phyloP scores from a whole-genome alignment of 64 coral and sea anemone species.

The Porites australiensis region DNA sequence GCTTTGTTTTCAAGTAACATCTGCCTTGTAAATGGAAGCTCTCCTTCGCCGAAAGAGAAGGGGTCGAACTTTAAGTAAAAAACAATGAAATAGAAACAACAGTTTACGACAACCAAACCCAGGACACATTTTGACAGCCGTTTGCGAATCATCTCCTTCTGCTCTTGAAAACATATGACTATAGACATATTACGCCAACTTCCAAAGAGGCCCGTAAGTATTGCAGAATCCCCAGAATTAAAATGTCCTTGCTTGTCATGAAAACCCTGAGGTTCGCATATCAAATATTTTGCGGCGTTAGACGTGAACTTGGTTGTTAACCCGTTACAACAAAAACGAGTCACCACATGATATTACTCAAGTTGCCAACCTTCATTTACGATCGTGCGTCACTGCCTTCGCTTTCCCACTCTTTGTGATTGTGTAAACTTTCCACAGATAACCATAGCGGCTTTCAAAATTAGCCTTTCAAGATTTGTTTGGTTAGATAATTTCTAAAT shows the following conservation, averaged over 20 bases:
- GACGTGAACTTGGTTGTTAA: too few species aligned
- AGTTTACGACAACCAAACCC: neutral
- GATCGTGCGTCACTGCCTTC: neutral
- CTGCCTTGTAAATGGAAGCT: neutral
- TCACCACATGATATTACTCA: too few species aligned
- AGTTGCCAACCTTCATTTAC: neutral
- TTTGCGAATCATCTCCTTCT: conserved; percentile 21
- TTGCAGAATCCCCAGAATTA: neutral
- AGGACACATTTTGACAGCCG: neutral
- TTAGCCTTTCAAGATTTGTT: neutral
- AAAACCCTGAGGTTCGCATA: too few species aligned
- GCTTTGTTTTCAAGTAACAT: neutral
- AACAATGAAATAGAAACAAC: neutral
- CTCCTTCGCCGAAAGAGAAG: neutral
- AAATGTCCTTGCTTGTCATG: too few species aligned
- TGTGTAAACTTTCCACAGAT: neutral
- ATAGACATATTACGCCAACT: neutral
- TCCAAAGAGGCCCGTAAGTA: neutral
- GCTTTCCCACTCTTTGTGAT: neutral
- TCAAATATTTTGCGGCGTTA: too few species aligned
- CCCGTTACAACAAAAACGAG: too few species aligned
- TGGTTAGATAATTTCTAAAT: neutral
- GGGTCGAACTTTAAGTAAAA: neutral
- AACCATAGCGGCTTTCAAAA: neutral
- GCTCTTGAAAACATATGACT: neutral